Percentiles rank a stretch among this genome's conserved stretches.
Evolutionary conservation across 2,797 vertebrate species (phyloP).

Genomic region (Stomatorhinus walkeri): DNA sequence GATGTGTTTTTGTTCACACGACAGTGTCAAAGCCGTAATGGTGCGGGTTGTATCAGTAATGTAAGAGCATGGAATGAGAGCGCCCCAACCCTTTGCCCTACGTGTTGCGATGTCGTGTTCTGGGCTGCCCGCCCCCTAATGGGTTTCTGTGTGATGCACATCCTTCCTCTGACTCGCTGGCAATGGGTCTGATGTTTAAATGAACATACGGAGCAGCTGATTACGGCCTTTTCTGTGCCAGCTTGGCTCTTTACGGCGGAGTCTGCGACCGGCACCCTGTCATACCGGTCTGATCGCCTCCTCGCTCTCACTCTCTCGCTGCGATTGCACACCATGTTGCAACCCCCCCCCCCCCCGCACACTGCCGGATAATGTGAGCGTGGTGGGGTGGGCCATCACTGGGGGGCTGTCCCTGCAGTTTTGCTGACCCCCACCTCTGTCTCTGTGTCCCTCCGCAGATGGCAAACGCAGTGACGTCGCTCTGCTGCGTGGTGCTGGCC

Average conservation of each 20-base stretch:
- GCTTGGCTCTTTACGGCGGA: neutral
- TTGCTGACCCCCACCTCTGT: neutral
- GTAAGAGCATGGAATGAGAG: neutral
- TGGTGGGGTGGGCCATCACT: neutral
- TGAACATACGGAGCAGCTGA: neutral
- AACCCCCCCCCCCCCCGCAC: neutral
- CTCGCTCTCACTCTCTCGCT: neutral
- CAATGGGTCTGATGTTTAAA: neutral
- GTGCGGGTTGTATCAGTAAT: neutral
- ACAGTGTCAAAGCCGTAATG: neutral
- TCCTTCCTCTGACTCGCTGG: neutral
- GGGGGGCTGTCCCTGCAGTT: conserved; percentile 22
- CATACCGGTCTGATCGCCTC: neutral
- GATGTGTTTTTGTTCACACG: neutral
- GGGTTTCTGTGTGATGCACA: neutral
- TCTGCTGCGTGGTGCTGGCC: conserved; percentile 84
- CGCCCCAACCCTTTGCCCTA: neutral
- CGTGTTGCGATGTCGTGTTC: neutral
- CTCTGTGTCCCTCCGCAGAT: conserved; percentile 71
- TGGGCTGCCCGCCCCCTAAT: neutral
- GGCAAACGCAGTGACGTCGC: conserved; percentile 81
- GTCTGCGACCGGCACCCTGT: neutral
- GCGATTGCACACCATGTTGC: neutral
- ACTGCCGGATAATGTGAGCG: neutral
- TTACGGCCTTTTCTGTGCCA: neutral